A percentile compares a stretch with the other conserved stretches of the same genome.
phyloP scores from a whole-genome alignment of 2,888 invertebrate genomes.

The Troides helena region DNA sequence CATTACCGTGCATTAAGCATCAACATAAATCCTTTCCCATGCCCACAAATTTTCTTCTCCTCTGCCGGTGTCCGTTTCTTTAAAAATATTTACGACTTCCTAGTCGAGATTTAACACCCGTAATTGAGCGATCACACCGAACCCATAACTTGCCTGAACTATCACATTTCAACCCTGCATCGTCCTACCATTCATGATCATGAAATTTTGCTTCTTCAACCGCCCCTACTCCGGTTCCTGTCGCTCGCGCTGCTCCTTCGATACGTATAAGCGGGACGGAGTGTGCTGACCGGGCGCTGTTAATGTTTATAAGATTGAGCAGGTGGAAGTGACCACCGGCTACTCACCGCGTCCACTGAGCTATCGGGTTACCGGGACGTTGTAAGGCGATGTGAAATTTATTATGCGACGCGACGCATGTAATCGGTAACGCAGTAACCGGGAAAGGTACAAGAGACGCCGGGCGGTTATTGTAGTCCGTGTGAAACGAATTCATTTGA shows the following conservation, averaged over 20 bases:
- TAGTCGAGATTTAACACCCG: slow-evolving; percentile 60
- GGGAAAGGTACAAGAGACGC: slow-evolving; percentile 49
- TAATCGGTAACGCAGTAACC: slow-evolving; percentile 64
- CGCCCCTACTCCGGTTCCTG: slow-evolving; percentile 38
- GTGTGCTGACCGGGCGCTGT: slow-evolving; percentile 39
- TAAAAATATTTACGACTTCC: slow-evolving; percentile 70
- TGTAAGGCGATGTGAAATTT: slow-evolving; percentile 64
- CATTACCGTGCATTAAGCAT: no score
- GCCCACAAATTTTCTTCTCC: slow-evolving; percentile 20
- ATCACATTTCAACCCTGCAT: slow-evolving; percentile 67
- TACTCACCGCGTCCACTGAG: slow-evolving; percentile 53
- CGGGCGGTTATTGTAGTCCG: slow-evolving; percentile 57
- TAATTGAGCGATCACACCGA: slow-evolving; percentile 73
- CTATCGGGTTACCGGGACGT: slow-evolving; percentile 62
- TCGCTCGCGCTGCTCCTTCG: slow-evolving; percentile 31
- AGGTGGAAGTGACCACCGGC: slow-evolving; percentile 75
- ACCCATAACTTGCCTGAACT: slow-evolving; percentile 63
- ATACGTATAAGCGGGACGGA: slow-evolving; percentile 35
- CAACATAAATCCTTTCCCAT: slow-evolving; percentile 7
- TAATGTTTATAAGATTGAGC: slow-evolving; percentile 43
- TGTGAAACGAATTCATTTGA: slow-evolving; percentile 70
- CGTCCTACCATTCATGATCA: slow-evolving; percentile 43
- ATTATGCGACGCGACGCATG: slow-evolving; percentile 52
- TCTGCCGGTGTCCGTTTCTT: slow-evolving; percentile 11
- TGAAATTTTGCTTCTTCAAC: slow-evolving; percentile 45